Conservation (phyloP, 2,113 vertebrate genomes). For the Hassar affinis region DNA sequence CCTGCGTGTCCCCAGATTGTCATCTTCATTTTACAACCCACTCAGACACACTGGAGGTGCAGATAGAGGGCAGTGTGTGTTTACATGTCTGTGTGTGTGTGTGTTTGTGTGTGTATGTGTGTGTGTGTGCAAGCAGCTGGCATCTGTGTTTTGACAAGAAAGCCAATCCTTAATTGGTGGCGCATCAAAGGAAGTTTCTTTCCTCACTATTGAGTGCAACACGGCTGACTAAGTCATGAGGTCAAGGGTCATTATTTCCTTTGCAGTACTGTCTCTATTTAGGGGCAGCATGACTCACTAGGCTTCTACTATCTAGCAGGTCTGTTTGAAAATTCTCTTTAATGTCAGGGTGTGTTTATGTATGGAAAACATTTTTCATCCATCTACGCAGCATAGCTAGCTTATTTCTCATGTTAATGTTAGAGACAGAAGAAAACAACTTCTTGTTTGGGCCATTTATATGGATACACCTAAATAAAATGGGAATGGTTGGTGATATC, state of each 20-base stretch:
- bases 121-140: constrained; percentile 5
- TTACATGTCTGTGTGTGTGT: constrained; percentile 22
- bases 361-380: background rate
- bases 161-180: constrained; percentile 37
- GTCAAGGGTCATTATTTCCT: constrained; percentile 25
- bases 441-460: background rate
- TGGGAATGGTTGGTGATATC: too few species aligned
- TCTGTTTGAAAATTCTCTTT: background rate
- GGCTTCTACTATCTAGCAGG: background rate
- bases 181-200: constrained; percentile 38
- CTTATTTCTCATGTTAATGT: background rate
- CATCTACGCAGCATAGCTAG: background rate
- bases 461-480: too few species aligned
- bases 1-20: constrained; percentile 48
- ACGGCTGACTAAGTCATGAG: constrained; percentile 25
- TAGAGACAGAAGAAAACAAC: background rate
- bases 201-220: constrained; percentile 26
- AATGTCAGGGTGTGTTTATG: background rate
- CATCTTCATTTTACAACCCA: constrained; percentile 49
- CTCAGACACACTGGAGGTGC: constrained; percentile 45
- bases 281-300: background rate
- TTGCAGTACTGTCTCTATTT: background rate
- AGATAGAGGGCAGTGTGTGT: constrained; percentile 41
- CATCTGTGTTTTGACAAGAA: constrained; percentile 21
- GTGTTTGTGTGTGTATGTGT: background rate